These are phyloP conservation scores for Psittacula echo DNA, from an alignment of 2,797 vertebrate species.

Conservation along the genomic window DNA sequence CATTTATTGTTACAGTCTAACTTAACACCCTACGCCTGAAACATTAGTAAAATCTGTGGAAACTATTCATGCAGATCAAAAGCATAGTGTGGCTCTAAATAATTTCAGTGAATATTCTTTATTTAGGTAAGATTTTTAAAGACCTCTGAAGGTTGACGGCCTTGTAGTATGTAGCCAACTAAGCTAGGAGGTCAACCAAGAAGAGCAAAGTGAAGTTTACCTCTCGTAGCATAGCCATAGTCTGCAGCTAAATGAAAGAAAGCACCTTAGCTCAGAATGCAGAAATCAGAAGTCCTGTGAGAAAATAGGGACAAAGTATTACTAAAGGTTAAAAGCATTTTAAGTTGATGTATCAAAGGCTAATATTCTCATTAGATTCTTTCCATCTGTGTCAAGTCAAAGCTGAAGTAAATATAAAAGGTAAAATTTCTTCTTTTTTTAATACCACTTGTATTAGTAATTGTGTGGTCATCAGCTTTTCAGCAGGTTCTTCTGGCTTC, in stretches of 20 bases:
- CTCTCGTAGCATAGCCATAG: not conserved
- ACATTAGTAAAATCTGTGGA: slow-evolving; percentile 3
- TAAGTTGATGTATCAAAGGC: not conserved
- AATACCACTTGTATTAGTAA: not conserved
- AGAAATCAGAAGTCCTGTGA: not conserved
- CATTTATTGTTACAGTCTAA: slow-evolving; percentile 10
- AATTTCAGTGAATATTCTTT: not conserved
- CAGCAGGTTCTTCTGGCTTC: not conserved
- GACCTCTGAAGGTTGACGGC: not conserved
- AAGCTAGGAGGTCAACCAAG: not conserved
- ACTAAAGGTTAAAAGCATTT: not conserved
- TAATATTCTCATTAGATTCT: slow-evolving; percentile 26
- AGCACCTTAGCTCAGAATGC: not conserved
- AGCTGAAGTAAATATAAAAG: not conserved
- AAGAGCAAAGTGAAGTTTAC: not conserved
- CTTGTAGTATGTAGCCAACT: not conserved
- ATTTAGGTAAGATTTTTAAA: slow-evolving; percentile 15
- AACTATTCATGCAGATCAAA: slow-evolving; percentile 26
- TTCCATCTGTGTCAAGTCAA: not conserved
- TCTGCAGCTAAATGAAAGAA: not conserved
- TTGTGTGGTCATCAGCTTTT: not conserved
- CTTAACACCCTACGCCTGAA: not conserved
- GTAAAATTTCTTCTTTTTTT: not conserved
- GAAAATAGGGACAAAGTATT: not conserved
- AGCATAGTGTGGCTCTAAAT: slow-evolving; percentile 2